phyloP scores from a whole-genome alignment of 2,113 vertebrate species.

The Amazona vittata region DNA sequence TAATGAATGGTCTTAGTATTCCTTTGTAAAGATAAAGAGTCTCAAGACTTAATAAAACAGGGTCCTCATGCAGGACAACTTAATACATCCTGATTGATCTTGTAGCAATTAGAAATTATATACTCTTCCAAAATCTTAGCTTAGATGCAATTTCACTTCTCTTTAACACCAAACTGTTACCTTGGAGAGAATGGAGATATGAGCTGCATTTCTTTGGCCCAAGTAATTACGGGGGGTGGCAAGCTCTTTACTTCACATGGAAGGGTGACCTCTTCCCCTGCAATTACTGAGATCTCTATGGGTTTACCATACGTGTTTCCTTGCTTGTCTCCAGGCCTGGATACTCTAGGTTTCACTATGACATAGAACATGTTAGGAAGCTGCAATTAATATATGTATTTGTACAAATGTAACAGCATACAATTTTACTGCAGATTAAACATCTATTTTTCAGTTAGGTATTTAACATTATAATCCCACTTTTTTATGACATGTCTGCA shows the following conservation, averaged over 20 bases:
- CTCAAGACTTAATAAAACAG: not conserved
- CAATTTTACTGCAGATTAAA: not conserved
- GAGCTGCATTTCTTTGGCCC: conserved; percentile 91
- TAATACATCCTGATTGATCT: not conserved
- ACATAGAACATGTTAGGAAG: conserved; percentile 26
- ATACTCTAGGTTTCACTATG: conserved; percentile 88
- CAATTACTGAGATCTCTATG: conserved; percentile 80
- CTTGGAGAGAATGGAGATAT: conserved; percentile 93
- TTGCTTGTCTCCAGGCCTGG: conserved; percentile 59
- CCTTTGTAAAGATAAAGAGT: not conserved
- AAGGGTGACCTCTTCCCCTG: conserved; percentile 85
- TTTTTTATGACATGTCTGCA: not conserved
- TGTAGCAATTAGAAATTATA: not conserved
- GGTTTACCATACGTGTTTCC: conserved; percentile 66
- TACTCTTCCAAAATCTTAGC: not conserved
- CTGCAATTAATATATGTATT: not conserved
- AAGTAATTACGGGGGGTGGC: conserved; percentile 90
- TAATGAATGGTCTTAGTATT: not conserved
- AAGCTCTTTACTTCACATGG: conserved; percentile 91
- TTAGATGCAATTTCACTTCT: not conserved
- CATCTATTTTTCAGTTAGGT: not conserved
- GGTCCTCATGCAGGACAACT: not conserved
- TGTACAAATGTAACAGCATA: not conserved
- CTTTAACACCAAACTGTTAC: conserved; percentile 65
- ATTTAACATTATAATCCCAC: not conserved